phyloP scores from a whole-genome alignment of 2,888 invertebrate species.

The Empis stercorea region DNA sequence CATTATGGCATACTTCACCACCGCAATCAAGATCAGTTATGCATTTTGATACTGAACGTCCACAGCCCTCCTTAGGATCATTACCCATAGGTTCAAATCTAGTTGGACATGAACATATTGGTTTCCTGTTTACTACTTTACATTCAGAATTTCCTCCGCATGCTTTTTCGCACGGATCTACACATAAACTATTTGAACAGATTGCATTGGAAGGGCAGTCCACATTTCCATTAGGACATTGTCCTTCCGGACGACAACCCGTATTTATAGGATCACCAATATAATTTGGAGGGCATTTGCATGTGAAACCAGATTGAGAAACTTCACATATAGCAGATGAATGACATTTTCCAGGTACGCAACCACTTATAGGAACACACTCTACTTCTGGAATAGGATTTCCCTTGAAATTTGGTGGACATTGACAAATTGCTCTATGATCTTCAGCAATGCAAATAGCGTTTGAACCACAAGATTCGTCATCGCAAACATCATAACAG shows the following conservation, averaged over 20 bases:
- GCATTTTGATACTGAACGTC: constrained; percentile 55
- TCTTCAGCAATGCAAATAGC: constrained; percentile 80
- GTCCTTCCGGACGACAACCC: constrained; percentile 68
- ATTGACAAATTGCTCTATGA: constrained; percentile 70
- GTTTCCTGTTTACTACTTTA: constrained; percentile 58
- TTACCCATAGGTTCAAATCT: constrained; percentile 59
- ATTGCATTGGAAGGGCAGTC: constrained; percentile 66
- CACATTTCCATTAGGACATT: constrained; percentile 54
- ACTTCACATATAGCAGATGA: constrained; percentile 64
- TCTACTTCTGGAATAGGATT: constrained; percentile 76
- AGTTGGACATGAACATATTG: constrained; percentile 65
- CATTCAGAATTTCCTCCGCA: constrained; percentile 76
- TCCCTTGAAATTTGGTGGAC: constrained; percentile 68
- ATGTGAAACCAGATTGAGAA: constrained; percentile 52
- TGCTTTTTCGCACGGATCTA: constrained; percentile 68
- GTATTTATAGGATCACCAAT: constrained; percentile 62
- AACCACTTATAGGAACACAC: constrained; percentile 58
- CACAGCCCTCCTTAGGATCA: constrained; percentile 54
- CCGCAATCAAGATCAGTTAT: constrained; percentile 60
- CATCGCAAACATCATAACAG: constrained; percentile 68
- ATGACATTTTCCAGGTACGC: constrained; percentile 70
- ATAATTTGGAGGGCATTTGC: constrained; percentile 63
- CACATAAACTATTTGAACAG: constrained; percentile 57
- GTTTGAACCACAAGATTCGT: constrained; percentile 72
- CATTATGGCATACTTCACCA: constrained; percentile 64